These are phyloP conservation scores for Danio tinwini DNA, from an alignment of 2,797 vertebrate species.

Conservation along the genomic window DNA sequence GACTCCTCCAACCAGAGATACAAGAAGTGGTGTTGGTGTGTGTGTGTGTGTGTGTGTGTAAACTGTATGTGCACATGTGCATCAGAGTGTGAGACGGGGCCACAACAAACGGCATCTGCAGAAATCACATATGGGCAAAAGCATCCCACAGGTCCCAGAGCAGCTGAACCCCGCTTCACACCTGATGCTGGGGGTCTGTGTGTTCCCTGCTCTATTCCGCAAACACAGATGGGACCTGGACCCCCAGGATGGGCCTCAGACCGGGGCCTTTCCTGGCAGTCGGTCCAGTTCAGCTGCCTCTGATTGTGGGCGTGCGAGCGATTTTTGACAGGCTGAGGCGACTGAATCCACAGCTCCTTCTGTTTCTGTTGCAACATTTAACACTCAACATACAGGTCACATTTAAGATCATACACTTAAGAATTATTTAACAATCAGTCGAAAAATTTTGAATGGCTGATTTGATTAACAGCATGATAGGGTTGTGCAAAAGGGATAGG, in stretches of 20 bases:
- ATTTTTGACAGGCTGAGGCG: constrained; percentile 11
- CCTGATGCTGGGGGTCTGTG: constrained; percentile 70
- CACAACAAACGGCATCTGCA: constrained; percentile 70
- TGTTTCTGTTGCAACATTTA: constrained; percentile 21
- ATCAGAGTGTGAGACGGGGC: constrained; percentile 57
- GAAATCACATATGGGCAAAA: constrained; percentile 68
- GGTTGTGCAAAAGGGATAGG: no score
- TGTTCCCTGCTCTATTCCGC: constrained; percentile 43
- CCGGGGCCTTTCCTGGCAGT: constrained; percentile 21
- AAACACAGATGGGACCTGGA: constrained; percentile 54
- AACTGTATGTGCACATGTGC: constrained; percentile 61
- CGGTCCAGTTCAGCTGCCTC: neutral
- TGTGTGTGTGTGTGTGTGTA: constrained; percentile 49
- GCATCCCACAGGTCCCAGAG: constrained; percentile 43
- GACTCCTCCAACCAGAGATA: constrained; percentile 49
- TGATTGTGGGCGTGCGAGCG: neutral
- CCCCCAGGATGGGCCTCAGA: constrained; percentile 15
- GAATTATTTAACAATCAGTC: no score
- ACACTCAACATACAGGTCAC: neutral
- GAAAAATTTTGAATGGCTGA: no score
- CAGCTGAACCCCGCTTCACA: constrained; percentile 78
- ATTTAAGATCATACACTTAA: neutral
- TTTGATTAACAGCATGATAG: no score
- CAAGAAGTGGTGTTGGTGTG: constrained; percentile 39
- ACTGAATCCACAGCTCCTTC: constrained; percentile 7